A percentile compares a stretch with the other conserved stretches of the same genome.
These are phyloP conservation scores for Loxodonta africana DNA, from an alignment of 2,113 vertebrate species.

Conservation along the genomic window DNA sequence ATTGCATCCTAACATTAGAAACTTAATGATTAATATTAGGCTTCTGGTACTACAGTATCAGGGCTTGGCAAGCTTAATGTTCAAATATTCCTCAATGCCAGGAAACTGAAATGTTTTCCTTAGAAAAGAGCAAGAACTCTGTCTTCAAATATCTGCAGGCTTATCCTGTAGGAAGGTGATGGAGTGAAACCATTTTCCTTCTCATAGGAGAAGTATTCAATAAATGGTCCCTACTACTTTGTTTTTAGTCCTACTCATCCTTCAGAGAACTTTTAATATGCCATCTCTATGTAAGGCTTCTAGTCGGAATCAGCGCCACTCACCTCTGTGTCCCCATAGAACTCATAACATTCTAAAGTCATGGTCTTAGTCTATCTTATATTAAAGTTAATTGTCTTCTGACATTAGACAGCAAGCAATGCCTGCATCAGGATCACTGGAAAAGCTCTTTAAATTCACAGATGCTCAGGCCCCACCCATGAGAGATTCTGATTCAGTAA, in stretches of 20 bases:
- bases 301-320: background rate
- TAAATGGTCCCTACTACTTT: background rate
- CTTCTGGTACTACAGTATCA: background rate
- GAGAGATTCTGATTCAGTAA: background rate
- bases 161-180: background rate
- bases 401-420: background rate
- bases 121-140: background rate
- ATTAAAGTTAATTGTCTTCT: background rate
- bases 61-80: background rate
- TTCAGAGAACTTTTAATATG: background rate
- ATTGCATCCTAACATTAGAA: conserved; percentile 4
- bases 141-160: background rate
- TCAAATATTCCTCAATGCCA: conserved; percentile 41
- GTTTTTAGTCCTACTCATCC: background rate
- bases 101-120: background rate
- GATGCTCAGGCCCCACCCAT: background rate
- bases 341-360: background rate
- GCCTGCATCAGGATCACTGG: background rate
- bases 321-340: background rate
- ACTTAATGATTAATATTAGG: background rate
- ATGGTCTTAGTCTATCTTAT: background rate
- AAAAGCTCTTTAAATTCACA: background rate
- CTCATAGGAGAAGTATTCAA: background rate
- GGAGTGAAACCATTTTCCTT: background rate
- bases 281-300: background rate